Conservation (phyloP, 2,113 vertebrate species). For the Hyperopisus bebe region DNA sequence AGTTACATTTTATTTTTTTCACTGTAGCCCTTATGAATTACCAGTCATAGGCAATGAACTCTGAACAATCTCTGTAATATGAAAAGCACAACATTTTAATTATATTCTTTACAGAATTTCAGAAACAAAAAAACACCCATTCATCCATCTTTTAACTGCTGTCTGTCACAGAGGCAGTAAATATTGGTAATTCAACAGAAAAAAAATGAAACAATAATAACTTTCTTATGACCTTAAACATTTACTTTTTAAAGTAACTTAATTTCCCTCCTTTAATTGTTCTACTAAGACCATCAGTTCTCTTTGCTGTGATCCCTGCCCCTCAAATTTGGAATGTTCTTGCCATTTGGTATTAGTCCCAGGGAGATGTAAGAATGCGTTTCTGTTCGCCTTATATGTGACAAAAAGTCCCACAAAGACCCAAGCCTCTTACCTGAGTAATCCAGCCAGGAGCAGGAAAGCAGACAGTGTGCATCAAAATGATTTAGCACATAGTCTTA, state of each 20-base stretch:
- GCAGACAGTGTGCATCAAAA: conserved; percentile 75
- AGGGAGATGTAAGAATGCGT: background rate
- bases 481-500: conserved; percentile 76
- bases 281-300: background rate
- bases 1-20: background rate
- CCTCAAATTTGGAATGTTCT: background rate
- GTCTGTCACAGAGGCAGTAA: background rate
- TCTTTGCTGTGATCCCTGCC: background rate
- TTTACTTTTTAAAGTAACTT: background rate
- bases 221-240: background rate
- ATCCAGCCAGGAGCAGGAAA: conserved; percentile 69
- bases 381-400: background rate
- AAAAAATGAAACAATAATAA: background rate
- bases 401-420: conserved; percentile 24
- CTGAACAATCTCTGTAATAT: background rate
- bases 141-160: background rate
- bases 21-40: background rate
- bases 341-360: background rate
- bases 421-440: conserved; percentile 79
- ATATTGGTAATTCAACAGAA: background rate
- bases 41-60: background rate
- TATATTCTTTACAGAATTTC: background rate
- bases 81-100: background rate
- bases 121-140: background rate
- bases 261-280: background rate